Percentiles rank a stretch among this genome's conserved stretches.
Evolutionary conservation across 1,140 invertebrate genomes (phyloP).

Genomic region (Mesaphorura yosii): DNA sequence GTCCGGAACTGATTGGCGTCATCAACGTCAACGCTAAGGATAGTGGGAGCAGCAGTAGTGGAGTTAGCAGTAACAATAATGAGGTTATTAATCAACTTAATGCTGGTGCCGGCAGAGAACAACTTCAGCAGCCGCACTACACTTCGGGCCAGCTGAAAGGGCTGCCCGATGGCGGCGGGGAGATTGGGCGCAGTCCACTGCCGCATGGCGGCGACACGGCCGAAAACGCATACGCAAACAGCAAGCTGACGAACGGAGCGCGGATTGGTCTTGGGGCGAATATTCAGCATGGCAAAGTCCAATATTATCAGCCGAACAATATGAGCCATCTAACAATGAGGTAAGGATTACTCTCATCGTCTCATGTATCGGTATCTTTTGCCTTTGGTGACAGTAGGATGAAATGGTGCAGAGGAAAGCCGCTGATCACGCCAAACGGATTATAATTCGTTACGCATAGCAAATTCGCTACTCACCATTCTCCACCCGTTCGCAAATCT

Average conservation of each 20-base stretch:
- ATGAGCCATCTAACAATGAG: slow-evolving; percentile 26
- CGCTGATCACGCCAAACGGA: too few species aligned
- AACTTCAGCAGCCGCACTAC: neutral
- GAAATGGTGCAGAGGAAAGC: too few species aligned
- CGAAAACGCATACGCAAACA: slow-evolving; percentile 31
- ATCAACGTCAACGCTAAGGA: neutral
- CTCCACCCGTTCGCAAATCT: too few species aligned
- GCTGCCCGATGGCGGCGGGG: slow-evolving; percentile 5
- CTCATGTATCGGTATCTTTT: too few species aligned
- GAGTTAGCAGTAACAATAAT: neutral
- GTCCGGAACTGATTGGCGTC: slow-evolving; percentile 9
- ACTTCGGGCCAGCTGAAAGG: neutral
- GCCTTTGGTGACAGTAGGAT: too few species aligned
- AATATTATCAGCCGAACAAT: slow-evolving; percentile 26
- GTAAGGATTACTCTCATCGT: too few species aligned
- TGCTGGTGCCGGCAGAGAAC: neutral
- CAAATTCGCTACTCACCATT: too few species aligned
- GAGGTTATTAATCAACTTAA: neutral
- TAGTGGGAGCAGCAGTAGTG: neutral
- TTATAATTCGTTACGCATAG: too few species aligned
- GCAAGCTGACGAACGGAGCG: slow-evolving; percentile 18
- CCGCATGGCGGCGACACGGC: slow-evolving; percentile 17
- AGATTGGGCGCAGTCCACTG: neutral
- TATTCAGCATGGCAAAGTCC: slow-evolving; percentile 27
- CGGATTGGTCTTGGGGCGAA: neutral